Base-by-base conservation (phyloP, 2,113 vertebrate species). In the Chelonoidis abingdonii region DNA sequence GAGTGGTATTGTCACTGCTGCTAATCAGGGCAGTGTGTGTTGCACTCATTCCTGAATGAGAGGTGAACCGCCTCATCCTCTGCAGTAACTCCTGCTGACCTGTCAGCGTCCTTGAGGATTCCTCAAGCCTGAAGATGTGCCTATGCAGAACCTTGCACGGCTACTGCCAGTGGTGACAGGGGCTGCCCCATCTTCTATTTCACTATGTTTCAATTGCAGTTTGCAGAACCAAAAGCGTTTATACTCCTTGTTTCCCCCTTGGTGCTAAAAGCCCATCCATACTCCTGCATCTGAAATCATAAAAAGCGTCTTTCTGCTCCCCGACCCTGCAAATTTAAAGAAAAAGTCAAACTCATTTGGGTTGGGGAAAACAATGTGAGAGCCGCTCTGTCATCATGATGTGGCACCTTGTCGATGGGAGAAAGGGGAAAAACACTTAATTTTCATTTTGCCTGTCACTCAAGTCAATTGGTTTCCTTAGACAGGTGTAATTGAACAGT, bases 231-330 rank as follows among this genome's bases (percentile, higher is more conserved):
- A 3, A 38, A 59, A 50, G 2, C 24, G 1, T 21, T 25, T 49
- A 69, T 50, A 9, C 47, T 25, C 7, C 0, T 24, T 8, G 38
- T 21, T 52, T 41, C 5, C 1, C 38, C 75, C 75, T 44, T 76
- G 24, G 11, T 44, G 31, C 62, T 44, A 57, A 57, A 35, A 29
- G 10, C 10, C n/a, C 44, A 6, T 10, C 8, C n/a, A 27, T 69
- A 16, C 25, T n/a, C 76, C 52, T 38, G 1, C 16, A 3, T 35
- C 65, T 4, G 50, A 22, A 12, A 2, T 41, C 1, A 2, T 0
- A 6, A 52, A 41, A 14, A 80, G 41, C 9, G 53, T 16, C 52
- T 93, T 5, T 35, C 83, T 62, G 19, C 72, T 83, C n/a, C 47
- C 27, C 41, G 0, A 8, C 24, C 21, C 35, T 41, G 86, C 24